Evolutionary conservation across 2,113 vertebrate genomes (phyloP).

Genomic region (Herpetotheres cachinnans): DNA sequence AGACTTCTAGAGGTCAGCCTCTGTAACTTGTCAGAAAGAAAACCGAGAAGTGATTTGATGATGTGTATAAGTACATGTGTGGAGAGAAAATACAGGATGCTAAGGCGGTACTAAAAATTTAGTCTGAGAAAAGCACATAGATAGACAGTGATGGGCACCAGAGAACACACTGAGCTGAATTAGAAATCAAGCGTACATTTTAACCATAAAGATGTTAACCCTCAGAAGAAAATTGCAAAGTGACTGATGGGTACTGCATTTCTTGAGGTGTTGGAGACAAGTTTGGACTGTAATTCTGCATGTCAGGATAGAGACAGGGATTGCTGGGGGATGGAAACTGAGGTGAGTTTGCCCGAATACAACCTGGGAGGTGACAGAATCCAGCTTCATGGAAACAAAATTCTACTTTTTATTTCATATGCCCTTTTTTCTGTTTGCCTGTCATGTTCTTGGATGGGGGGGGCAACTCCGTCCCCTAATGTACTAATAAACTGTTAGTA

Average conservation of each 20-base stretch:
- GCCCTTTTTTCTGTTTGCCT: not conserved
- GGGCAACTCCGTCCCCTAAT: not conserved
- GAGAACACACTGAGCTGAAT: not conserved
- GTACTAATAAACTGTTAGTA: not conserved
- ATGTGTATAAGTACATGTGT: not conserved
- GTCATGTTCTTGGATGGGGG: fast-evolving
- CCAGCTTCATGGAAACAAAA: not conserved
- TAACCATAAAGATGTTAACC: not conserved
- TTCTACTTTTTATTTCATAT: not conserved
- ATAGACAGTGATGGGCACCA: not conserved
- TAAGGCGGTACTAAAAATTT: not conserved
- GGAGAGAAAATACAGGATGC: not conserved
- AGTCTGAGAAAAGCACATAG: not conserved
- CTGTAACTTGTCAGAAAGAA: conserved; percentile 49
- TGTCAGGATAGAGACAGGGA: not conserved
- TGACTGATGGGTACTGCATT: not conserved
- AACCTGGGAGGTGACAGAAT: not conserved
- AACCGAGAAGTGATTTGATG: conserved; percentile 34
- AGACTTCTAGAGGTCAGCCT: conserved; percentile 25
- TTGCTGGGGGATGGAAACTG: not conserved
- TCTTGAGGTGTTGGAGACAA: not conserved
- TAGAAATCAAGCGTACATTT: not conserved
- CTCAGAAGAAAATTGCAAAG: not conserved
- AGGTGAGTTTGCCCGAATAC: not conserved
- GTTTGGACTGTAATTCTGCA: not conserved